Evolutionary conservation across 2,797 vertebrate genomes (phyloP).

Genomic region (Pseudocheirus occidentalis): DNA sequence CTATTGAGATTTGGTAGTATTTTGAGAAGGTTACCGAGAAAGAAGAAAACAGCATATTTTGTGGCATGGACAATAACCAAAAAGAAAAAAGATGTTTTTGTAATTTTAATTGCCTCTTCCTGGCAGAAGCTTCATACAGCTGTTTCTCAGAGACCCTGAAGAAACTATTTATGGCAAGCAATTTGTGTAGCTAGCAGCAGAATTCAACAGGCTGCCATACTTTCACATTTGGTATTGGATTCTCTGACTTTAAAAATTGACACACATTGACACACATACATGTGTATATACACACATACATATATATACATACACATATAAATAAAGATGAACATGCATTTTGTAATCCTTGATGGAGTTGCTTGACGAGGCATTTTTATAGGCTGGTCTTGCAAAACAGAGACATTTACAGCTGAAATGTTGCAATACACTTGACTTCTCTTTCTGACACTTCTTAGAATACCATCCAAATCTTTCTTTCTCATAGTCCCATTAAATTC

Average conservation of each 20-base stretch:
- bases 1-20: conserved; percentile 25
- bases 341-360: not conserved
- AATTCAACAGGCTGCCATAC: conserved; percentile 60
- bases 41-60: conserved; percentile 37
- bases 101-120: conserved; percentile 66
- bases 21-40: not conserved
- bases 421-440: not conserved
- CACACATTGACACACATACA: no score
- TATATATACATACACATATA: no score
- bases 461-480: not conserved
- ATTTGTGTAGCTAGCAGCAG: conserved; percentile 68
- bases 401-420: not conserved
- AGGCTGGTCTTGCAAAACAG: not conserved
- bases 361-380: accelerated
- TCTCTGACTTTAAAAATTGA: conserved; percentile 59
- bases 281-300: not conserved
- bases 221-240: conserved; percentile 31
- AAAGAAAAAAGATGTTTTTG: conserved; percentile 56
- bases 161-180: conserved; percentile 75
- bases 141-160: conserved; percentile 74
- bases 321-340: not conserved
- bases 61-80: conserved; percentile 51
- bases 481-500: not conserved
- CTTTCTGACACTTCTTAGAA: not conserved
- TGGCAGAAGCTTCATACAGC: conserved; percentile 77